Percentiles rank a stretch among this genome's conserved stretches.
Evolutionary conservation across 2,797 vertebrate species (phyloP).

Genomic region (Lacerta agilis): DNA sequence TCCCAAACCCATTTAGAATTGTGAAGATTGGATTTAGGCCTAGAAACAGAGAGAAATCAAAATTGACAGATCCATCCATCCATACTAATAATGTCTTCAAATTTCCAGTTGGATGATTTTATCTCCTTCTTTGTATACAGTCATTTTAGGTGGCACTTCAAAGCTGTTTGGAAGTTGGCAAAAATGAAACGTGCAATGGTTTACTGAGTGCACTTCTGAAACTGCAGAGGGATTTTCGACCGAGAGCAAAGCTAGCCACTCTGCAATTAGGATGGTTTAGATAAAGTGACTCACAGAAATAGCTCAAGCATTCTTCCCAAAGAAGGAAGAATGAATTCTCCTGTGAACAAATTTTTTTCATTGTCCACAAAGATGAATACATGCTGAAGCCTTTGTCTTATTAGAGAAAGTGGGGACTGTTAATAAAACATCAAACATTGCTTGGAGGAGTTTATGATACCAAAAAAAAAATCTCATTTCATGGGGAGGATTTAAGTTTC

Average conservation of each 20-base stretch:
- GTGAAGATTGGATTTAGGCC: too few relatives aligned
- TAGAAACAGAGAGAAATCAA: too few relatives aligned
- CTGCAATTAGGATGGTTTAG: constrained; percentile 20
- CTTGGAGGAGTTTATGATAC: constrained; percentile 8
- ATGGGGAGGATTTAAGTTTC: constrained; percentile 1
- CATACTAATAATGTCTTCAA: background rate
- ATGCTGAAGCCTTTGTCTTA: background rate
- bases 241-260: background rate
- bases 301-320: background rate
- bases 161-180: constrained; percentile 11
- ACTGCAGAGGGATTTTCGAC: constrained; percentile 1
- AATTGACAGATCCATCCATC: too few relatives aligned
- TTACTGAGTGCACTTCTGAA: background rate
- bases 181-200: background rate
- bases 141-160: constrained; percentile 9
- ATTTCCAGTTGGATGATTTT: background rate
- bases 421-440: constrained; percentile 31
- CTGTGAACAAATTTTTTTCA: background rate
- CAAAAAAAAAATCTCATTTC: constrained; percentile 1
- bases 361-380: constrained; percentile 20
- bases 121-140: background rate
- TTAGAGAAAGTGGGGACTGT: constrained; percentile 5
- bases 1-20: too few relatives aligned
- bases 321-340: background rate
- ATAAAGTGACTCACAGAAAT: constrained; percentile 13